Evolutionary conservation across 1,140 invertebrate species (phyloP), one percentile per base, ranked within the genome.

Genomic region (Drosophila melanica): DNA sequence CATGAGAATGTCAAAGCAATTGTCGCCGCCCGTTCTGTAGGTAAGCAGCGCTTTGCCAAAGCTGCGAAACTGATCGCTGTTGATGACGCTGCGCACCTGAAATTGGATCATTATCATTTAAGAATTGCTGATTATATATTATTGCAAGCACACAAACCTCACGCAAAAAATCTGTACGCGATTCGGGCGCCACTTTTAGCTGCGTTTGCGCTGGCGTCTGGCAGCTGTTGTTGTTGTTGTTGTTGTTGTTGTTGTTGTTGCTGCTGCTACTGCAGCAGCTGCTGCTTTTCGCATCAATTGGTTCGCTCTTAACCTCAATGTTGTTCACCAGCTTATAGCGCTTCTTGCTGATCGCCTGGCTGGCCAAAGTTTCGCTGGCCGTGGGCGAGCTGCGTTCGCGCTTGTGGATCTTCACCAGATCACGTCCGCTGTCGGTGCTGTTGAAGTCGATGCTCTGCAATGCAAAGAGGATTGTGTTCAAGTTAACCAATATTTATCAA

Each of bases 41-140:
- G 78, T 84, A 16, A 93, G 90, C 69, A 95, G 92, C 35, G 94
- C 93, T 16, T 91, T 81, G 93, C 93, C 92, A 95, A 95, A 85
- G 87, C 78, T 86, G 92, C 93, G 85, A 93, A 95, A 82, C 93
- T 91, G 48, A 27, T 93, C 92, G 53, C 85, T 77, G 16, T 93
- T 90, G 57, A 95, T 78, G 0, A 77, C 33, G 14, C 80, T 82
- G 20, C 90, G 90, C 4, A 91, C 59, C 90, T 91, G 51, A 3
- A 14, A 45, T 20, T 30, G 2, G 5, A 5, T 30, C 30, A 30
- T 30, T 30, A 30, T 37, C 8, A 18, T 5, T 16, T 33, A 3
- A 54, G 10, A 12, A 4, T 27, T 10, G 10, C 16, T 7, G 3
- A 77, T 53, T 41, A 59, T 41, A 3, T 27, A 3, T 27, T 63